Evolutionary conservation across 2,113 vertebrate genomes (phyloP).

Genomic region (Ranitomeya variabilis): DNA sequence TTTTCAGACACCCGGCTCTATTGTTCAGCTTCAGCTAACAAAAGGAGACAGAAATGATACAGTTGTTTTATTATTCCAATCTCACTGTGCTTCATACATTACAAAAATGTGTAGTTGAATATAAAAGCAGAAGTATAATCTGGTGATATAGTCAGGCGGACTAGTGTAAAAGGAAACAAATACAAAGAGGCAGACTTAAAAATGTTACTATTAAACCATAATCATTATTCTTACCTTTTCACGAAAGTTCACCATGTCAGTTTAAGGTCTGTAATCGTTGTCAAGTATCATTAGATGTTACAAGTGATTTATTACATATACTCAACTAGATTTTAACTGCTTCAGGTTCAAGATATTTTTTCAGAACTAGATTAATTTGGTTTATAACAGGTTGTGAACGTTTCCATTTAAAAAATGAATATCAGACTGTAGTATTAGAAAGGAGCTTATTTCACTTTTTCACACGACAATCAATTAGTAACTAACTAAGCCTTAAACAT

Average conservation of each 20-base stretch:
- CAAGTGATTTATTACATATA: not conserved
- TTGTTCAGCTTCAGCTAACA: conserved; percentile 65
- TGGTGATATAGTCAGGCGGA: not conserved
- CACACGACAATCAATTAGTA: too few species aligned
- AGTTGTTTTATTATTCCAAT: conserved; percentile 41
- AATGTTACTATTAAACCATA: not conserved
- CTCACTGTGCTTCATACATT: conserved; percentile 42
- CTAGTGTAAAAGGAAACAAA: not conserved
- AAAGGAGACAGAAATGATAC: conserved; percentile 53
- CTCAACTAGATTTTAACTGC: not conserved
- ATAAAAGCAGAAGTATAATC: conserved; percentile 2
- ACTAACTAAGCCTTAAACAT: too few species aligned
- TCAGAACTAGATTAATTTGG: too few species aligned
- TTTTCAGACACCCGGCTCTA: conserved; percentile 64
- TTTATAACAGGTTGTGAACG: too few species aligned
- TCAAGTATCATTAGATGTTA: not conserved
- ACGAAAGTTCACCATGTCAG: not conserved
- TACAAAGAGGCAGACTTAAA: not conserved
- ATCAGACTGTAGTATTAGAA: too few species aligned
- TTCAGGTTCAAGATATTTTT: too few species aligned
- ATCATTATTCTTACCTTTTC: not conserved
- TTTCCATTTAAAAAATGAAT: too few species aligned
- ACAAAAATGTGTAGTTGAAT: conserved; percentile 1
- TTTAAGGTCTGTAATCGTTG: not conserved
- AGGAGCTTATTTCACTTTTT: too few species aligned